Base-by-base conservation (phyloP, 2,797 vertebrate species). In the Spinus olivaceus region DNA sequence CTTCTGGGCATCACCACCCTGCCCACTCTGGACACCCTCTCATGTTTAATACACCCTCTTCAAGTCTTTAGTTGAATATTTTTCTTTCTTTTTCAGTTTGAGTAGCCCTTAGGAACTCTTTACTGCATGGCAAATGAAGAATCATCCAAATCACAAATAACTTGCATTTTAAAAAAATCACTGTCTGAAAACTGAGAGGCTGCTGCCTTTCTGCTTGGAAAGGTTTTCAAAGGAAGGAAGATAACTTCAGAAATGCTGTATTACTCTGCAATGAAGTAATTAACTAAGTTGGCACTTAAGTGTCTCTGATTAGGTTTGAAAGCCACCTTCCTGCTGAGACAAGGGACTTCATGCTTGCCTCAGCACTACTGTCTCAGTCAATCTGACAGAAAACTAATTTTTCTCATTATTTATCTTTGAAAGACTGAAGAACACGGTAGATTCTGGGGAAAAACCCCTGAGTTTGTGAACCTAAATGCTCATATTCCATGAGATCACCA, bases 271-370 rank as follows among this genome's bases (percentile, higher is more conserved):
- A 78, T 47, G 24, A 94, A 90, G 86, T 80, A 6, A 92, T 91
- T 88, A 90, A 83, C 70, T 49, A 77, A 83, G 59, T 37, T 77
- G 78, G 50, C 71, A 91, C 76, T 87, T 90, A 51, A 64, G 50
- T 56, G 35, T n/a, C 79, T 50, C 25, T 56, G 88, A 89, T 76
- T 27, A 77, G 32, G n/a, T 88, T 90, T 94, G 61, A 94, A 92
- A 92, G 33, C 53, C 81, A 86, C 51, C 20, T 37, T 44, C 87
- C 81, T 81, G 37, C 53, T 82, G 78, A 81, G 81, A 79, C 12
- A 5, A 92, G 65, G 33, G 64, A 74, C 56, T 80, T 87, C 12
- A n/a, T 10, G 57, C 65, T 87, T 88, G 65, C 65, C 27, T 81
- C 70, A 10, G 15, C 69, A 33, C 35, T 78, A 72, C 12, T n/a